Base-by-base conservation (phyloP, 30 jellyfish, hydroid and myxozoan species). In the Cassiopea xamachana region DNA sequence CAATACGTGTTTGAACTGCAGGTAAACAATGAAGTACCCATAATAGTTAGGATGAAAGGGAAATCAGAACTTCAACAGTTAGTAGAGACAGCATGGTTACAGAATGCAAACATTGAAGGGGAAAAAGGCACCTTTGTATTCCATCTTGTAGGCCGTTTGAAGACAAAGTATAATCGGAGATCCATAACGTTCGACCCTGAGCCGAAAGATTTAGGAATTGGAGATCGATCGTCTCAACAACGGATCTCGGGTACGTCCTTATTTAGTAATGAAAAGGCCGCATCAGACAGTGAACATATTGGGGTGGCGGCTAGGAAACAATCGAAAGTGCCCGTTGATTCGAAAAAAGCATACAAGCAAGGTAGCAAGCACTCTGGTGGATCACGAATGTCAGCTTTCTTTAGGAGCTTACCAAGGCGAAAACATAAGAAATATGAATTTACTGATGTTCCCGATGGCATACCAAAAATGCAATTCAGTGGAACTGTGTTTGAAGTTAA, bases 401-500 rank as follows among this genome's bases (percentile, higher is more conserved):
- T 90, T 51, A 73, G 89, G 62, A 90, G 97, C 51, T 87, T 90
- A 80, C 91, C 97, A 27, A 68, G 87, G 48, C 87, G 89, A 39
- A 84, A 84, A 15, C 90, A 84, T 8, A 83, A 90, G 90, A 88
- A 68, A 60, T 73, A 88, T 71, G 95, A 88, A 2, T 51, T 78
- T 60, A 19, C 74, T 60, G 98, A 94, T 69, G 82, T 79, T 17
- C 91, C 46, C 48, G 89, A 85, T 48, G 92, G 94, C 59, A n/a
- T 94, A 70, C 97, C 97, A 55, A 96, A 95, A 75, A 88, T 94
- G 60, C 98, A 91, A 75, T 85, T 86, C 60, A 85, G 94, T 43
- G 95, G 92, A 51, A 61, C 81, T 49, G 92, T 80, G n/a, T 69
- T 84, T 43, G 97, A 91, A 39, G 68, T 95, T 12, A 73, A 62